phyloP scores from a whole-genome alignment of 2,113 vertebrate genomes.

The Cephalopholis sonnerati region DNA sequence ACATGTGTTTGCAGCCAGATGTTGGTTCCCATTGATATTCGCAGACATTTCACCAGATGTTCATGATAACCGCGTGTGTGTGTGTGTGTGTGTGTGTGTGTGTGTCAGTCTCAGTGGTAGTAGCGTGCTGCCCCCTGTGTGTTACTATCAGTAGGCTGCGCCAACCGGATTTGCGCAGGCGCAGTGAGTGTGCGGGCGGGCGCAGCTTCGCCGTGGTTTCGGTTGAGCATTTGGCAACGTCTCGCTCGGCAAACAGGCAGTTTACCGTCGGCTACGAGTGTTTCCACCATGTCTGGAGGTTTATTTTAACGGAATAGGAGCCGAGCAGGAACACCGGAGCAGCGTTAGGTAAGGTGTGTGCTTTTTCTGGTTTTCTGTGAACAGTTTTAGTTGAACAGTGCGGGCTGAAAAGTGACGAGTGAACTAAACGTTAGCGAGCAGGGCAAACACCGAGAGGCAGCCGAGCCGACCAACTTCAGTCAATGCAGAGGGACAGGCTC shows the following conservation, averaged over 20 bases:
- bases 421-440: constrained; percentile 73
- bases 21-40: background rate
- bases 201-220: constrained; percentile 83
- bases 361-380: constrained; percentile 11
- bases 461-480: constrained; percentile 76
- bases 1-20: background rate
- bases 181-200: constrained; percentile 73
- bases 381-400: constrained; percentile 36
- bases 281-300: constrained; percentile 60
- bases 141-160: constrained; percentile 73
- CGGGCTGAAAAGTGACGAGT: constrained; percentile 73
- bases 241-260: constrained; percentile 67
- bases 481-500: constrained; percentile 41
- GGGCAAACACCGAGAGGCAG: constrained; percentile 59
- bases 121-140: constrained; percentile 45
- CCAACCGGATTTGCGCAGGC: constrained; percentile 74
- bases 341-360: constrained; percentile 58
- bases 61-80: background rate
- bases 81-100: too few species aligned
- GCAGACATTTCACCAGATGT: background rate
- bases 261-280: constrained; percentile 48
- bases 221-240: constrained; percentile 81
- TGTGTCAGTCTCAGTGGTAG: background rate
- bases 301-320: constrained; percentile 69
- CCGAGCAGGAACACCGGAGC: constrained; percentile 18